Evolutionary conservation across 2,888 invertebrate species (phyloP), one percentile per base, ranked within the genome.

Genomic region (Dasypogon diadema): DNA sequence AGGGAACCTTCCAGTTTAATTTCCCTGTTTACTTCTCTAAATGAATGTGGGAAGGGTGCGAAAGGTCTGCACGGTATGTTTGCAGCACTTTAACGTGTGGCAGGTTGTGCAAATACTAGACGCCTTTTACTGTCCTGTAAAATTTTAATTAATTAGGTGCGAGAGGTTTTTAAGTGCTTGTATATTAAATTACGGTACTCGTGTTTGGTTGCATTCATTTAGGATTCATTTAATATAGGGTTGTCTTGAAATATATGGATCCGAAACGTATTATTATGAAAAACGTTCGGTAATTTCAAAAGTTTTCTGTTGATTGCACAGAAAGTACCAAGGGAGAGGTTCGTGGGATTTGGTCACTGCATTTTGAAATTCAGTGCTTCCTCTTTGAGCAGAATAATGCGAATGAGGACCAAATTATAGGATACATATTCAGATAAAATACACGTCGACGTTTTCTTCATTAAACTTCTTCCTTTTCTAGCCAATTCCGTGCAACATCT

Each of bases 71-170:
- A 21, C 8, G 16, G 16, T 16, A 51, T 16, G 18, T 18, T 21
- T 18, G 12, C 2, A 24, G 24, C 21, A 22, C 48, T 22, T 46
- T 24, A 48, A 48, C 65, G 46, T 65, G 65, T 48, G 65, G 46
- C 46, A 24, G 4, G 46, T 42, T 65, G 16, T 42, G n/a, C 65
- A 12, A 21, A 21, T 34, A 14, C 12, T 42, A 42, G 26, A 24
- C 48, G 37, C 65, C 65, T 65, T 65, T 65, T 65, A 65, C 46
- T 65, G 65, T 48, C 65, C 22, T 65, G 65, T 48, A 48, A 65
- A 65, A 65, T 65, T 65, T 65, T 65, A 65, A 65, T 65, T 65
- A 65, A 65, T 65, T 63, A 63, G 14, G 63, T 63, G 63, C 22
- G 63, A 63, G 63, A 63, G 42, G 63, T 22, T 65, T 6, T 24